Percentiles rank a stretch among this genome's conserved stretches.
These are phyloP conservation scores for Nebria brevicollis DNA, from an alignment of 2,888 invertebrate species.

Conservation along the genomic window DNA sequence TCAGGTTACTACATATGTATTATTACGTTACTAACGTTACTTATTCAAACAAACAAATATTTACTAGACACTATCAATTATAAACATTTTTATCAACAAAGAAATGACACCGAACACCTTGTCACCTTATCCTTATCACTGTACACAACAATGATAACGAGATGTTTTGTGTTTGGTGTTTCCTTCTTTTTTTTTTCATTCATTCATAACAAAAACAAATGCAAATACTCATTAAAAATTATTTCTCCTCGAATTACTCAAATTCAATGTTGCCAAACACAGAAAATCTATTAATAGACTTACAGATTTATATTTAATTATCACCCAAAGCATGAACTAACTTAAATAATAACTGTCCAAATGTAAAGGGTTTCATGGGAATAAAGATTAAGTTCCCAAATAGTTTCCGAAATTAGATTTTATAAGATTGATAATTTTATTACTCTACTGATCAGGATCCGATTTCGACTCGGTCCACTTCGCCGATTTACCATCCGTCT, in stretches of 20 bases:
- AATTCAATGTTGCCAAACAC: background rate
- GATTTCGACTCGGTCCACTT: slow-evolving; percentile 64
- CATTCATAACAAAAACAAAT: background rate
- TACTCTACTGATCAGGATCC: slow-evolving; percentile 55
- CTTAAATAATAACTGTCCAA: no score
- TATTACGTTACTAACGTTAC: background rate
- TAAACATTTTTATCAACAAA: background rate
- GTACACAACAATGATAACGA: background rate
- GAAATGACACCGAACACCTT: background rate
- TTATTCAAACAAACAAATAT: slow-evolving; percentile 3
- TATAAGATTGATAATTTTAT: no score
- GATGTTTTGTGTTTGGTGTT: background rate
- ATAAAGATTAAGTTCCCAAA: no score
- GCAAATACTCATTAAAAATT: no score
- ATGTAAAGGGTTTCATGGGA: no score
- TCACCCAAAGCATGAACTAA: no score
- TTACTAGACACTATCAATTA: background rate
- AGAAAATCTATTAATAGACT: no score
- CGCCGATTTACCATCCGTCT: slow-evolving; percentile 75
- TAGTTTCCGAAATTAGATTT: no score
- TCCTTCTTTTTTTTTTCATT: background rate
- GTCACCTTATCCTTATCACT: background rate
- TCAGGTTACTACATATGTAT: slow-evolving; percentile 60
- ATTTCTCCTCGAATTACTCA: background rate
- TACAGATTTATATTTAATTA: no score